Base-by-base conservation (phyloP, 2,113 vertebrate species). In the Cyanoramphus novaezelandiae region DNA sequence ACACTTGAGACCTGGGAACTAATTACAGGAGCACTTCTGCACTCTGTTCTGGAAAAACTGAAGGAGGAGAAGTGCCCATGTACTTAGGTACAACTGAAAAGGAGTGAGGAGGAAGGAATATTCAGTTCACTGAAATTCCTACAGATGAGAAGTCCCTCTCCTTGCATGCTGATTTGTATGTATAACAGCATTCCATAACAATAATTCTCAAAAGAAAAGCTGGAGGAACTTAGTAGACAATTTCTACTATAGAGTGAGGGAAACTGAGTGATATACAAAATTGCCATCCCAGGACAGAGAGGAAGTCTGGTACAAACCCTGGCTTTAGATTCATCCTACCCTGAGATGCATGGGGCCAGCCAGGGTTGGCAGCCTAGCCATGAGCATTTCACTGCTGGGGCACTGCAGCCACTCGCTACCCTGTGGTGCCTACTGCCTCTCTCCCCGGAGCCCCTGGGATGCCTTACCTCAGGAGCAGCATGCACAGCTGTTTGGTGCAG, bases 391-490 rank as follows among this genome's bases (percentile, higher is more conserved):
- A 9, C 10, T 29, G 37, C 29, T 29, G 28, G 35, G 25, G 24
- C n/a, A 49, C 70, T 71, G 50, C 28, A 78, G 62, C 31, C 8
- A 4, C 16, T 8, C 1, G 3, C 44, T 70, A 52, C 16, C 17
- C 14, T 0, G 0, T 13, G 11, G 13, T 29, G 4, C 21, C 17
- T 25, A 5, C 46, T 76, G 37, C 39, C 10, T 41, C n/a, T 33
- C 5, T 10, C 49, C 5, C 33, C 37, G 35, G 1, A 60, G 47
- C 27, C 33, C 47, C n/a, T 35, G 17, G 19, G 6, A 43, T 46
- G 15, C 43, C 14, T 28, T 67, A 4, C 0, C 43, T 39, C 27
- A 17, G 43, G 24, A 82, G 37, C 43, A 70, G 67, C 27, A 44
- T 10, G 44, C 9, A 20, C 13, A 74, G 41, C 53, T 82, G 12